Base-by-base conservation (phyloP, 2,113 vertebrate species). In the Pteruthius melanotis region DNA sequence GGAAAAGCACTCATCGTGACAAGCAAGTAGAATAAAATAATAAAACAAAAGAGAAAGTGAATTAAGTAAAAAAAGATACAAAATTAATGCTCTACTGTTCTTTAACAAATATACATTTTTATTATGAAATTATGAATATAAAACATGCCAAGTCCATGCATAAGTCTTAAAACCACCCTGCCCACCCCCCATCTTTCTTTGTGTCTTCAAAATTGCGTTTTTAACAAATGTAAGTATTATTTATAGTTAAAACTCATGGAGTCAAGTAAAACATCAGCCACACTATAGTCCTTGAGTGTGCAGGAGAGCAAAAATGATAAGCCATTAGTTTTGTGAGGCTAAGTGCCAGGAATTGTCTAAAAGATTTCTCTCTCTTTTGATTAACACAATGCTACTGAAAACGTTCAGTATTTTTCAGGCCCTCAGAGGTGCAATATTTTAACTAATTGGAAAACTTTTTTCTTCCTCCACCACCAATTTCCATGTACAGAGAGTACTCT, bases 121-220 rank as follows among this genome's bases (percentile, higher is more conserved):
- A 97, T 96, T 97, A 92, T 8, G 76, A 94, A 95, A 90, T 86
- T 47, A 64, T 31, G 27, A 92, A 57, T 74, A 86, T 33, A 94
- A 96, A 95, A 93, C 59, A 77, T 88, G 37, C n/a, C 7, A 15
- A 54, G 18, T 56, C 60, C 45, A 49, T 88, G 88, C 82, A 60
- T 13, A 57, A 27, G 26, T 87, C 66, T 94, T 60, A 79, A 95
- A 91, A 54, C 5, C 16, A 47, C 47, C 54, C 49, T 19, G 4
- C 20, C 28, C 4, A 0, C 9, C 11, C 10, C 28, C 11, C 26
- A 33, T 35, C 28, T 37, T 77, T 23, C 49, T 76, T 57, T 63
- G 17, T 54, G n/a, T 31, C 33, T 78, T 83, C 47, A 93, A 76
- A 93, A 91, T 9, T 47, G n/a, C 1, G 4, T 69, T 95, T 95